Evolutionary conservation across 2,888 invertebrate species (phyloP).

Genomic region (Mycogona germanica): DNA sequence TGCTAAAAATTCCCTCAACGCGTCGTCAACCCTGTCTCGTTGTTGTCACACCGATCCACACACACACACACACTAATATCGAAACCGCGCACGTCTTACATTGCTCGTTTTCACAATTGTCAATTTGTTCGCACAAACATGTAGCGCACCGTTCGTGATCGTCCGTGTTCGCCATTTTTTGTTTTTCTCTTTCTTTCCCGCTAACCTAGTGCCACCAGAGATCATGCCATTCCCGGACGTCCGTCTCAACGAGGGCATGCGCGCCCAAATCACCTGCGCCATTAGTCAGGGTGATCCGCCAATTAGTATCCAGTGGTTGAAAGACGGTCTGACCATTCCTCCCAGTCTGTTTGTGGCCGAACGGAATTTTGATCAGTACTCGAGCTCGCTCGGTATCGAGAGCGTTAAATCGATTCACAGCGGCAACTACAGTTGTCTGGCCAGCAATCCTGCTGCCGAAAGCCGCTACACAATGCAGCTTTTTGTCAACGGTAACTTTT

Average conservation of each 20-base stretch:
- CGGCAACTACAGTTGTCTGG: slow-evolving; percentile 20
- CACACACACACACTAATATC: too few relatives aligned
- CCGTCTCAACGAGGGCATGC: slow-evolving; percentile 20
- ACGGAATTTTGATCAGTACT: slow-evolving; percentile 20
- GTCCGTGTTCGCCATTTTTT: background rate
- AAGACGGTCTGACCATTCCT: slow-evolving; percentile 20
- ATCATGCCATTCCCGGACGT: slow-evolving; percentile 21
- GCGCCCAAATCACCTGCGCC: slow-evolving; percentile 21
- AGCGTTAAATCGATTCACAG: slow-evolving; percentile 19
- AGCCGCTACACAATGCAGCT: slow-evolving; percentile 18
- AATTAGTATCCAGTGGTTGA: slow-evolving; percentile 18
- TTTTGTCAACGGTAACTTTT: slow-evolving; percentile 21
- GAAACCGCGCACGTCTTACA: too few relatives aligned
- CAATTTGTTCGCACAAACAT: too few relatives aligned
- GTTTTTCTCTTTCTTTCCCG: slow-evolving; percentile 1
- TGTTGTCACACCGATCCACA: too few relatives aligned
- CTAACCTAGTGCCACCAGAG: slow-evolving; percentile 20
- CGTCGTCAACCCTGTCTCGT: too few relatives aligned
- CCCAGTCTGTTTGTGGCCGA: slow-evolving; percentile 16
- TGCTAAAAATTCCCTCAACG: too few relatives aligned
- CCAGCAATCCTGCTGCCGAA: slow-evolving; percentile 19
- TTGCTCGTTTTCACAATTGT: too few relatives aligned
- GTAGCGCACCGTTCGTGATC: background rate
- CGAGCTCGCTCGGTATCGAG: slow-evolving; percentile 21
- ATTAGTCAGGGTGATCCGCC: slow-evolving; percentile 20